Evolutionary conservation across 2,797 vertebrate species (phyloP).

Genomic region (Cephalopachus bancanus): DNA sequence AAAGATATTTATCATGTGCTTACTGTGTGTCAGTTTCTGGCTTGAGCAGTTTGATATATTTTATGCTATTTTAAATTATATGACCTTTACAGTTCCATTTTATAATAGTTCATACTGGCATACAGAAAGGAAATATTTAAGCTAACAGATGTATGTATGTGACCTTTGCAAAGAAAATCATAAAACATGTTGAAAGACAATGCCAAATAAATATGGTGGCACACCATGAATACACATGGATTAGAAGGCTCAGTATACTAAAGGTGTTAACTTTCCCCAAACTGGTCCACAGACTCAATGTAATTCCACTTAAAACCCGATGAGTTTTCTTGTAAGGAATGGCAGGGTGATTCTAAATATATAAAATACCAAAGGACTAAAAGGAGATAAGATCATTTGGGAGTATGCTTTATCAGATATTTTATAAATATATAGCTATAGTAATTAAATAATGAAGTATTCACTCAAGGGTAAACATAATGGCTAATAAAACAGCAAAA

Average conservation of each 20-base stretch:
- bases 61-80: not conserved
- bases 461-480: not conserved
- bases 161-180: not conserved
- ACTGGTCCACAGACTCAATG: not conserved
- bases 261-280: not conserved
- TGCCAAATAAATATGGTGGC: not conserved
- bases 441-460: not conserved
- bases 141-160: not conserved
- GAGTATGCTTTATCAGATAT: not conserved
- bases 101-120: not conserved
- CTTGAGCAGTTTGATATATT: not conserved
- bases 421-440: not conserved
- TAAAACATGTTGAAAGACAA: not conserved
- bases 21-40: not conserved
- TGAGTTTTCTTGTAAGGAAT: not conserved
- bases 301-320: not conserved
- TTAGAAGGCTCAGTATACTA: not conserved
- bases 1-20: not conserved
- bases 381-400: not conserved
- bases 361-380: not conserved
- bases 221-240: not conserved
- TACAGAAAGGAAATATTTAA: constrained; percentile 7
- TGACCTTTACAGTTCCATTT: not conserved
- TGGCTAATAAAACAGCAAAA: not conserved
- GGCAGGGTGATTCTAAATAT: not conserved